Evolutionary conservation across 30 jellyfish, hydroid and myxozoan species (phyloP), one percentile per base, ranked within the genome.

Genomic region (Chrysaora quinquecirrha): DNA sequence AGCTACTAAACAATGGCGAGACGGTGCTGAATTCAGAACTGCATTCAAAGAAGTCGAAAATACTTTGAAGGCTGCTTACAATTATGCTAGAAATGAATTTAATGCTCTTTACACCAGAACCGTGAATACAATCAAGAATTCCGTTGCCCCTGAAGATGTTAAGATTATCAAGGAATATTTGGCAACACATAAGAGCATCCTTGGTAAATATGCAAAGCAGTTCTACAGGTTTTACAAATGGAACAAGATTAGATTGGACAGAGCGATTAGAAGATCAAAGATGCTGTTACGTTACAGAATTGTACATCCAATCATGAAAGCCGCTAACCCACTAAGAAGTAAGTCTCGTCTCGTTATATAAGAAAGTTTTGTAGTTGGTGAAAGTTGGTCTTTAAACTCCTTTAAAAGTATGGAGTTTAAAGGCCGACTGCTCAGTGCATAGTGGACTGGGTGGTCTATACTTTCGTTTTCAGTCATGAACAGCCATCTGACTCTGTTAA

Each of bases 291-390:
- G 43, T 27, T 82, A 82, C 67, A 54, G 65, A 31, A 30, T 63
- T n/a, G 12, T 64, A 12, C 33, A 24, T 1, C 85, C 86, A 31
- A 22, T 69, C 58, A 31, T 23, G 71, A 25, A 71, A 67, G 48
- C 74, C 28, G 30, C 65, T 34, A 30, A 75, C 25, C 96, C 96
- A 31, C 38, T 85, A 31, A 85, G 87, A 85, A 85, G 96, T 85
- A 65, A 84, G 95, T 84, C 4, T 2, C 23, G 16, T 43, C 56
- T 43, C 16, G n/a, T n/a, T n/a, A n/a, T n/a, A n/a, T n/a, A n/a
- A n/a, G n/a, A n/a, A n/a, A n/a, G n/a, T n/a, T n/a, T n/a, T n/a
- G n/a, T n/a, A n/a, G n/a, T n/a, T n/a, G n/a, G n/a, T n/a, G n/a
- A n/a, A n/a, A n/a, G n/a, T n/a, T n/a, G n/a, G n/a, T n/a, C n/a